Percentiles rank a stretch among this genome's conserved stretches.
These are phyloP conservation scores for Anas capensis DNA, from an alignment of 2,797 vertebrate species.

Conservation along the genomic window DNA sequence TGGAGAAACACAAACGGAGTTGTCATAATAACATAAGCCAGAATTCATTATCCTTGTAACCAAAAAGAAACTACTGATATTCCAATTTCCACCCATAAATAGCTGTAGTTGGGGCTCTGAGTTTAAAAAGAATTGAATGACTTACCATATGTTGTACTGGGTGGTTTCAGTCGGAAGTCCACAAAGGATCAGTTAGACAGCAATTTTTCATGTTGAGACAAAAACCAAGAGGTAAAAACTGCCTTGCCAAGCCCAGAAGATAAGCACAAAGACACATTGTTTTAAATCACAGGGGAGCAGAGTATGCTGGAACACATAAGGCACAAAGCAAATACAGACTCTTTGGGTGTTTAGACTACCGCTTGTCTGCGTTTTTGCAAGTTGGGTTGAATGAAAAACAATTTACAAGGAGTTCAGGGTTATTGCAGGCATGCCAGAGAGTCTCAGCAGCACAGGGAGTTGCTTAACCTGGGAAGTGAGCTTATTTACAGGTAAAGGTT, in stretches of 20 bases:
- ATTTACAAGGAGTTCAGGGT: not conserved
- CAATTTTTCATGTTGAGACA: conserved; percentile 63
- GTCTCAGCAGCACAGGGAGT: not conserved
- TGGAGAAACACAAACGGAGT: conserved; percentile 41
- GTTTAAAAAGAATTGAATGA: conserved; percentile 43
- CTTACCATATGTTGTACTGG: conserved; percentile 56
- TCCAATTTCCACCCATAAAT: conserved; percentile 62
- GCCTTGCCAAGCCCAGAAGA: conserved; percentile 63
- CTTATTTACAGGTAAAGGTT: conserved; percentile 29
- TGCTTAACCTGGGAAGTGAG: conserved; percentile 6
- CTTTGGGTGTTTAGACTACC: conserved; percentile 63
- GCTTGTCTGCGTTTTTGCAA: conserved; percentile 49
- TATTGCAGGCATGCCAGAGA: conserved; percentile 37
- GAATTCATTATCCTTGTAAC: conserved; percentile 48
- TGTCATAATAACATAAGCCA: conserved; percentile 53
- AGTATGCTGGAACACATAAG: conserved; percentile 35
- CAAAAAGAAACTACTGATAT: conserved; percentile 15
- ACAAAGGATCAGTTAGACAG: conserved; percentile 53
- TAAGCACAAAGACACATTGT: conserved; percentile 73
- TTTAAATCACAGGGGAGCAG: conserved; percentile 46
- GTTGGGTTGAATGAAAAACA: conserved; percentile 61
- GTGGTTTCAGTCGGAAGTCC: conserved; percentile 61
- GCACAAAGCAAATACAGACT: conserved; percentile 65
- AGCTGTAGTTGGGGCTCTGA: conserved; percentile 21
- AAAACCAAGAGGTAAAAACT: conserved; percentile 59